Percentiles rank a stretch among this genome's conserved stretches.
These are phyloP conservation scores for Pelobates fuscus DNA, from an alignment of 2,113 vertebrate species.

Conservation along the genomic window DNA sequence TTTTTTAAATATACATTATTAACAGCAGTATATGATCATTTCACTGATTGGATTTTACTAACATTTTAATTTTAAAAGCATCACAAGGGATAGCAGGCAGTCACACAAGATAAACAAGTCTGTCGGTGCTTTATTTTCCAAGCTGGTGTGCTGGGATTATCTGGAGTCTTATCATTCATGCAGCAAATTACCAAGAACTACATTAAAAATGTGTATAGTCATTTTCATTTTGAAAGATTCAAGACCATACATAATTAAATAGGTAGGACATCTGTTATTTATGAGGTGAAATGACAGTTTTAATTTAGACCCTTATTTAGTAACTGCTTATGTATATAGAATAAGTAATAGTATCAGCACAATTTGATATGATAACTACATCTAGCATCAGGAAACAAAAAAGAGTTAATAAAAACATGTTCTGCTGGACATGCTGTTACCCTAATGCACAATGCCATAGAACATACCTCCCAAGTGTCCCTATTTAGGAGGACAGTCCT, in stretches of 20 bases:
- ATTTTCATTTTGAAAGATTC: conserved; percentile 82
- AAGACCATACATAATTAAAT: conserved; percentile 84
- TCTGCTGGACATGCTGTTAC: too few relatives aligned
- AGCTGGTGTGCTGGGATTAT: conserved; percentile 78
- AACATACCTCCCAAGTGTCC: too few relatives aligned
- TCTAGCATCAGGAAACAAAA: conserved; percentile 23
- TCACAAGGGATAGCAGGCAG: conserved; percentile 65
- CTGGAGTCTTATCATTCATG: conserved; percentile 79
- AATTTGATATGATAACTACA: too few relatives aligned
- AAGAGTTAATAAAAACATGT: too few relatives aligned
- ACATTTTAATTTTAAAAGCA: conserved; percentile 74
- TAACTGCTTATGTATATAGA: conserved; percentile 65
- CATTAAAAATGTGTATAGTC: conserved; percentile 83
- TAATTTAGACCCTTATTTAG: conserved; percentile 79
- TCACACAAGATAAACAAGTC: conserved; percentile 67
- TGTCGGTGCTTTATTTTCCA: conserved; percentile 75
- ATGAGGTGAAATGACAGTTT: conserved; percentile 83
- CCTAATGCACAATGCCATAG: too few relatives aligned
- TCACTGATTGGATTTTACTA: conserved; percentile 75
- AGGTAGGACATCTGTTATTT: conserved; percentile 85
- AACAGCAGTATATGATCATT: conserved; percentile 71
- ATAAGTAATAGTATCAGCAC: conserved; percentile 55
- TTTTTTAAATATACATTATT: conserved; percentile 72
- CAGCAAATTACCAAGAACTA: conserved; percentile 79
- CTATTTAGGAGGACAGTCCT: too few relatives aligned